Conservation (phyloP, 2,113 vertebrate species). For the Lampris incognitus region DNA sequence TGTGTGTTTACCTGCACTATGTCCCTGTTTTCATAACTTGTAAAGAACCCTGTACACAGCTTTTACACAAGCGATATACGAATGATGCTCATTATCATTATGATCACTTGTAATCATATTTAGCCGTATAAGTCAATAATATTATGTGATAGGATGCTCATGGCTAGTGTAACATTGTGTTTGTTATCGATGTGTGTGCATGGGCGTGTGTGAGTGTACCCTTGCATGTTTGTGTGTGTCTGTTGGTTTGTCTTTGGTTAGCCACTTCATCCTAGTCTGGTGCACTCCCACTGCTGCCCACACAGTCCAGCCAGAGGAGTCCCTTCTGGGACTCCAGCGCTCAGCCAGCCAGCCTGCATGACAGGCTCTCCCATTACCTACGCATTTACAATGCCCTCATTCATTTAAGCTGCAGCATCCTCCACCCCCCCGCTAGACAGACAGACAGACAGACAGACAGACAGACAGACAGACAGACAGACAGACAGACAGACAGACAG, state of each 20-base stretch:
- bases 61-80: no score
- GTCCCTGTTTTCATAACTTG: no score
- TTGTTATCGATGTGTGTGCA: conserved; percentile 22
- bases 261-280: conserved; percentile 35
- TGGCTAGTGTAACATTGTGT: neutral
- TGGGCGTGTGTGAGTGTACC: conserved; percentile 31
- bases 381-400: conserved; percentile 50
- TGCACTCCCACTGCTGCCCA: conserved; percentile 65
- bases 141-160: no score
- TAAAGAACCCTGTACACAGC: no score
- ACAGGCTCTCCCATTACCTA: conserved; percentile 76
- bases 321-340: conserved; percentile 70
- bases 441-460: no score
- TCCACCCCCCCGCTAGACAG: no score
- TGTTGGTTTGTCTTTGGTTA: conserved; percentile 45
- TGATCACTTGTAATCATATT: no score
- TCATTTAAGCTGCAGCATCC: no score
- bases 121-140: no score
- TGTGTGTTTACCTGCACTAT: conserved; percentile 14
- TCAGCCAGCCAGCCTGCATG: conserved; percentile 49
- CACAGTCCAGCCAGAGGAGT: conserved; percentile 67
- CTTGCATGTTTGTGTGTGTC: conserved; percentile 10
- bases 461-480: no score
- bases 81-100: no score
- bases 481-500: no score